Evolutionary conservation across 1,140 invertebrate species (phyloP).

Genomic region (Diploscapter pachys): DNA sequence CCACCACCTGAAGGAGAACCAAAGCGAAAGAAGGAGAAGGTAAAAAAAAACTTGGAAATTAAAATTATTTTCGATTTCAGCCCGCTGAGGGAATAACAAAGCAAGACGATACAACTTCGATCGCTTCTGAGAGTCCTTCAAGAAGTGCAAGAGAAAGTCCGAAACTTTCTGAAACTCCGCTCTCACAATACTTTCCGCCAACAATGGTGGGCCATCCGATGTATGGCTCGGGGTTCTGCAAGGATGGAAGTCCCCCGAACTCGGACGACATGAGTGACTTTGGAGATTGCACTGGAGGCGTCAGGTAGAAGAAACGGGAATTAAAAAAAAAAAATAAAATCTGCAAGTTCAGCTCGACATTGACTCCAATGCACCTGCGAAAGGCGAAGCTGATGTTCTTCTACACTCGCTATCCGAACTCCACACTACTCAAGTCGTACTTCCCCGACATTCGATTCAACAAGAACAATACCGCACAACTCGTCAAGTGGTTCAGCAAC

Average conservation of each 20-base stretch:
- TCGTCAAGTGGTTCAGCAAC: slow-evolving; percentile 86
- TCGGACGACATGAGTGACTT: slow-evolving; percentile 45
- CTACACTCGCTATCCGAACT: slow-evolving; percentile 97
- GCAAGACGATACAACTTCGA: no score
- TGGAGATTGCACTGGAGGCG: slow-evolving; percentile 34
- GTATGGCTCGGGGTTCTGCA: slow-evolving; percentile 37
- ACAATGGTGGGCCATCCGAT: slow-evolving; percentile 49
- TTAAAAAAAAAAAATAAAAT: no score
- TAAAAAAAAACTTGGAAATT: no score
- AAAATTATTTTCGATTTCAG: no score
- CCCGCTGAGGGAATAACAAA: no score
- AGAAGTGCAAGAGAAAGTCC: no score
- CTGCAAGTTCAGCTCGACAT: slow-evolving; percentile 45
- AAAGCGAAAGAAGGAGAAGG: no score
- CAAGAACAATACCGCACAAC: slow-evolving; percentile 99
- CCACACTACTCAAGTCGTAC: slow-evolving; percentile 96
- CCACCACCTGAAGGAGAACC: no score
- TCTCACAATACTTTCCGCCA: slow-evolving; percentile 47
- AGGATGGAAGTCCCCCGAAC: slow-evolving; percentile 43
- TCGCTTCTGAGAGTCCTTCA: no score
- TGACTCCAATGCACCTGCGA: slow-evolving; percentile 98
- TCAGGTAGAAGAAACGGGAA: neutral
- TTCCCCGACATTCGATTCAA: slow-evolving; percentile 99
- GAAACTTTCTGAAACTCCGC: slow-evolving; percentile 14
- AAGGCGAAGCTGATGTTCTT: slow-evolving; percentile 99